These are phyloP conservation scores for Cichladusa arquata DNA, from an alignment of 2,113 vertebrate genomes.

Conservation along the genomic window DNA sequence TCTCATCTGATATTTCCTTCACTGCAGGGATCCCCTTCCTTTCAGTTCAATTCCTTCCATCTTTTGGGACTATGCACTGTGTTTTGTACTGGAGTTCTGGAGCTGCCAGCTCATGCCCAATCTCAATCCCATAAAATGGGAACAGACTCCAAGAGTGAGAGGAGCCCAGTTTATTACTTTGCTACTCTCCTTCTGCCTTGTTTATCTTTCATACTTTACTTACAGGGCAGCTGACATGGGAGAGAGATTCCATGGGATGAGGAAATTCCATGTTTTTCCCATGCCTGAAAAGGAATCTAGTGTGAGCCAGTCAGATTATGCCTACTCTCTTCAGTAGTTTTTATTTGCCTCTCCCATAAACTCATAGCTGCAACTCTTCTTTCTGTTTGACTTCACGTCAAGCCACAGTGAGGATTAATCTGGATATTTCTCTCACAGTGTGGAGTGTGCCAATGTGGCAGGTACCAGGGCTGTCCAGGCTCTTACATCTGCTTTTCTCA, in stretches of 20 bases:
- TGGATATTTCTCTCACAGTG: neutral
- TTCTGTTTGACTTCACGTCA: neutral
- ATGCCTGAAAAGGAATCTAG: neutral
- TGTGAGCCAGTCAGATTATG: neutral
- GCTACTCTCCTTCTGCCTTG: neutral
- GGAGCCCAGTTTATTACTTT: neutral
- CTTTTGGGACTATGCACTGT: neutral
- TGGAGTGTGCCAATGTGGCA: neutral
- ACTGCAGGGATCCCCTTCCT: neutral
- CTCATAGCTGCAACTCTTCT: neutral
- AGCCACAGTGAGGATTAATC: neutral
- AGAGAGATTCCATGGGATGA: neutral
- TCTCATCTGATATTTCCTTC: neutral
- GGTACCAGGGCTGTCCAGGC: neutral
- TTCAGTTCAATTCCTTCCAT: neutral
- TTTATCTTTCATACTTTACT: neutral
- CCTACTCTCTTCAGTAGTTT: neutral
- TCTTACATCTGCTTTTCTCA: neutral
- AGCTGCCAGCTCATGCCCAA: neutral
- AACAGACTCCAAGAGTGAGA: neutral
- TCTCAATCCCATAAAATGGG: neutral
- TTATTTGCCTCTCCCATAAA: neutral
- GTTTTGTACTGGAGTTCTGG: neutral
- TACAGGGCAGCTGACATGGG: neutral
- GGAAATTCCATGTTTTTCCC: neutral